Conservation (phyloP, 2,797 vertebrate genomes). For the Myripristis murdjan region DNA sequence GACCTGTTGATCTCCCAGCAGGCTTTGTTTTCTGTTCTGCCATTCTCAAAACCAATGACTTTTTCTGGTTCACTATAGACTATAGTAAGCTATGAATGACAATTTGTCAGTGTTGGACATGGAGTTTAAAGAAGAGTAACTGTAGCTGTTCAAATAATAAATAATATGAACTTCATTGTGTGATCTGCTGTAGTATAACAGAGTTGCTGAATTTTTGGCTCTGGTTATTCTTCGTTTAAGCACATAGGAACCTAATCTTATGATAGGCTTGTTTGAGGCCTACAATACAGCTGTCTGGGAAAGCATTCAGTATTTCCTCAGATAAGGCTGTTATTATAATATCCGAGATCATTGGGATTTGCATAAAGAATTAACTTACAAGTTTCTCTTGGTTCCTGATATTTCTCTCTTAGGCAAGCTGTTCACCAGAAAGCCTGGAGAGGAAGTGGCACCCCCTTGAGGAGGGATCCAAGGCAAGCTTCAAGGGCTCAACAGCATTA, state of each 20-base stretch:
- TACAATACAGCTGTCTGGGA: too few relatives aligned
- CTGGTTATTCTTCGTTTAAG: too few relatives aligned
- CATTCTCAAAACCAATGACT: constrained; percentile 8
- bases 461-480: constrained; percentile 48
- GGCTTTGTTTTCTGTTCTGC: constrained; percentile 22
- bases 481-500: constrained; percentile 80
- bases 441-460: constrained; percentile 64
- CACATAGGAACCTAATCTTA: too few relatives aligned
- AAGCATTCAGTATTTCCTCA: too few relatives aligned
- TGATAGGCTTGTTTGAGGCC: too few relatives aligned
- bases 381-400: neutral
- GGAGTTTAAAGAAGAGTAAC: neutral
- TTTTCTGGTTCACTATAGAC: neutral
- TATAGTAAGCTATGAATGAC: neutral
- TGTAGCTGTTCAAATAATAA: neutral
- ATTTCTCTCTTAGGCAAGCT: constrained; percentile 36
- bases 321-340: too few relatives aligned
- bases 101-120: neutral
- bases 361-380: neutral
- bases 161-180: neutral
- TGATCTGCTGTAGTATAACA: too few relatives aligned
- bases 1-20: neutral
- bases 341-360: neutral
- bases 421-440: constrained; percentile 48
- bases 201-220: too few relatives aligned